Evolutionary conservation across 1,140 invertebrate genomes (phyloP).

Genomic region (Kradibia gibbosae): DNA sequence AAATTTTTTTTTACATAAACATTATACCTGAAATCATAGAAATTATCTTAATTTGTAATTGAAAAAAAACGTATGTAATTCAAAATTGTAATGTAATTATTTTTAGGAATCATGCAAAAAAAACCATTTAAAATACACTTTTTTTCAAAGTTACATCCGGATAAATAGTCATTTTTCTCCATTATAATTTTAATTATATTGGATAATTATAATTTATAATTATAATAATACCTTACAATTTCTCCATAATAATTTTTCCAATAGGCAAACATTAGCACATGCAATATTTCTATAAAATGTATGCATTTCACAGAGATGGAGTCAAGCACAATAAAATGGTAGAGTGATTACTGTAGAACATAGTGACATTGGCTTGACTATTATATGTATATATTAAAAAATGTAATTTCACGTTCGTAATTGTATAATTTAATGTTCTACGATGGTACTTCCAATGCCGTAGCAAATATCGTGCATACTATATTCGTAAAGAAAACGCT

Average conservation of each 20-base stretch:
- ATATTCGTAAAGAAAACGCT: background rate
- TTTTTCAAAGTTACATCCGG: too few species aligned
- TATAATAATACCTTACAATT: too few species aligned
- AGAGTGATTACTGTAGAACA: background rate
- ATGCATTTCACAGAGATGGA: background rate
- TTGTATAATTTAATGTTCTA: background rate
- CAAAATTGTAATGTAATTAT: too few species aligned
- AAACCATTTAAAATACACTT: too few species aligned
- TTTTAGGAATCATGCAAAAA: too few species aligned
- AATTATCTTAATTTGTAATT: too few species aligned
- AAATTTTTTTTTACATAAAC: too few species aligned
- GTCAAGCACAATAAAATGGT: background rate
- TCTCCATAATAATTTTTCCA: background rate
- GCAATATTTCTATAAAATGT: background rate
- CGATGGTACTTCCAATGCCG: background rate
- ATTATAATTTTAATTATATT: too few species aligned
- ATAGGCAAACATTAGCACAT: background rate
- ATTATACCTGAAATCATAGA: too few species aligned
- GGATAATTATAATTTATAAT: too few species aligned
- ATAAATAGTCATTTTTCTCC: too few species aligned
- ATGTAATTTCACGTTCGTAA: background rate
- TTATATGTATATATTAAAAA: background rate
- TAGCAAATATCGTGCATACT: background rate
- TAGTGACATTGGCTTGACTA: background rate
- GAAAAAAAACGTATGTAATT: too few species aligned